Percentiles rank a stretch among this genome's conserved stretches.
Evolutionary conservation across 2,113 vertebrate genomes (phyloP).

Genomic region (Hiodon alosoides): DNA sequence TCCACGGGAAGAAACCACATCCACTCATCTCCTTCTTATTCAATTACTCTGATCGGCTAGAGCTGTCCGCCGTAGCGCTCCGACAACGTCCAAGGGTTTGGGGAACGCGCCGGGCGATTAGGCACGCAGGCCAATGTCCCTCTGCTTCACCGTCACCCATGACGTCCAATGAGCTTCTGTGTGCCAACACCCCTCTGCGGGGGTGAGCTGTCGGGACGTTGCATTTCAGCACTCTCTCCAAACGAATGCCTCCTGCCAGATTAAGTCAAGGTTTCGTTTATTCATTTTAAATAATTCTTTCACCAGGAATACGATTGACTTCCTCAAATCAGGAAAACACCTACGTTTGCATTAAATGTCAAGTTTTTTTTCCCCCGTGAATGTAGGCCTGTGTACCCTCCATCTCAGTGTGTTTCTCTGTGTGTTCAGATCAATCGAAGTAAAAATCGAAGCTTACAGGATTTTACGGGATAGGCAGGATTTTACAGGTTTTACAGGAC

Average conservation of each 20-base stretch:
- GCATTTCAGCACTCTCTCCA: constrained; percentile 49
- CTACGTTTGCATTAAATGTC: constrained; percentile 29
- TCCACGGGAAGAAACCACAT: no score
- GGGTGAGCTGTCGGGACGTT: constrained; percentile 52
- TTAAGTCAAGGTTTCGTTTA: constrained; percentile 48
- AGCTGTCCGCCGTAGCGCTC: no score
- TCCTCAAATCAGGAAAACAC: constrained; percentile 17
- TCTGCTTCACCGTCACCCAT: constrained; percentile 49
- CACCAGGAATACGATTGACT: constrained; percentile 29
- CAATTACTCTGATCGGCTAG: no score
- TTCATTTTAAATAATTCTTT: constrained; percentile 37
- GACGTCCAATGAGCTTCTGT: constrained; percentile 47
- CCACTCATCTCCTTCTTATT: no score
- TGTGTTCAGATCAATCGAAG: background rate
- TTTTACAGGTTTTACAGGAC: no score
- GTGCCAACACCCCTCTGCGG: constrained; percentile 44
- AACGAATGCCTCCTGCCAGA: constrained; percentile 51
- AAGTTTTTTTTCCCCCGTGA: constrained; percentile 15
- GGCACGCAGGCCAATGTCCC: constrained; percentile 52
- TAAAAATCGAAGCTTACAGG: background rate
- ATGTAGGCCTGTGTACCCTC: background rate
- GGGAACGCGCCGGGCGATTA: constrained; percentile 44
- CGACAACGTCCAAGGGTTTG: constrained; percentile 6
- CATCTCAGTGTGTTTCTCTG: background rate
- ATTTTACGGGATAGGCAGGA: no score